Percentiles rank a stretch among this genome's conserved stretches.
These are phyloP conservation scores for Macquaria ambigua DNA, from an alignment of 2,113 vertebrate genomes.

Conservation along the genomic window DNA sequence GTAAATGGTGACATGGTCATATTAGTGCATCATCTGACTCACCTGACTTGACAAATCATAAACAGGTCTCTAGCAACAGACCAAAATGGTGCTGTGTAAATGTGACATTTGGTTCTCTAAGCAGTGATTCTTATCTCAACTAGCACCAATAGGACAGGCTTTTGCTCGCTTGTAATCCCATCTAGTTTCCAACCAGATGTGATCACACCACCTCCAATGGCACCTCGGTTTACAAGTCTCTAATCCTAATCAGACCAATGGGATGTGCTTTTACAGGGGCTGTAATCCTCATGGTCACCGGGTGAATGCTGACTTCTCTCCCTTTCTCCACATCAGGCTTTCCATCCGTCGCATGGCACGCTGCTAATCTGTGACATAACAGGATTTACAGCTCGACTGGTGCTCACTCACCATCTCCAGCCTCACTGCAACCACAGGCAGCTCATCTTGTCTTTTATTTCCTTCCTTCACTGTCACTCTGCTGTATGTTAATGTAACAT, in stretches of 20 bases:
- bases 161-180: constrained; percentile 21
- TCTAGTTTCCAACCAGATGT: constrained; percentile 17
- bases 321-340: neutral
- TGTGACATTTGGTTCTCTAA: neutral
- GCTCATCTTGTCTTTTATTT: neutral
- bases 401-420: neutral
- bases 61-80: neutral
- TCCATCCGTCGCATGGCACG: neutral
- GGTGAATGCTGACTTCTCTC: constrained; percentile 11
- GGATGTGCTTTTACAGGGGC: constrained; percentile 48
- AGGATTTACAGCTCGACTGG: constrained; percentile 61
- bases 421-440: constrained; percentile 6
- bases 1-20: neutral
- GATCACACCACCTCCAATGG: constrained; percentile 33
- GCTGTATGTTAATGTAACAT: neutral
- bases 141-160: constrained; percentile 5
- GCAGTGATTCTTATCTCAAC: neutral
- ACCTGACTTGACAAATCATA: no score
- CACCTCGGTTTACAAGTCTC: neutral
- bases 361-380: constrained; percentile 69
- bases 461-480: neutral
- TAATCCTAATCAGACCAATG: constrained; percentile 52
- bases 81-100: neutral
- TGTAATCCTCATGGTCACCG: constrained; percentile 22
- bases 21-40: neutral